Evolutionary conservation across 2,797 vertebrate genomes (phyloP).

Genomic region (Apodemus agrarius): DNA sequence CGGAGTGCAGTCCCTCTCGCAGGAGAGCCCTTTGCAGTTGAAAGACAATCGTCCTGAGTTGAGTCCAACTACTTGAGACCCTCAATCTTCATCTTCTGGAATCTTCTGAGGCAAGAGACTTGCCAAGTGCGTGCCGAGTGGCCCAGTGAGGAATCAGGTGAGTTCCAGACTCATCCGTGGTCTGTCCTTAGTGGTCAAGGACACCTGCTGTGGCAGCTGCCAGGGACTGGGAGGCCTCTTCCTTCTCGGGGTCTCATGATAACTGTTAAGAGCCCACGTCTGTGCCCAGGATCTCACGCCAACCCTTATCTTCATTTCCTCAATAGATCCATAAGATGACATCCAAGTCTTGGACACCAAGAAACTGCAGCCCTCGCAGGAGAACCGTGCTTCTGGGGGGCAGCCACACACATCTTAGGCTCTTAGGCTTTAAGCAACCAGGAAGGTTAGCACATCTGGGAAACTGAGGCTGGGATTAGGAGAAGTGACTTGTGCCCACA

Average conservation of each 20-base stretch:
- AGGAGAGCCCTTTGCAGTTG: not conserved
- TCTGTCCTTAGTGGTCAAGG: not conserved
- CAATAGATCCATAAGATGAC: not conserved
- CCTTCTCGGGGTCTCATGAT: not conserved
- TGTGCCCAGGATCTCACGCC: rapidly evolving
- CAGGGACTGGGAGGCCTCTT: no score
- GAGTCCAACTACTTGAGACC: not conserved
- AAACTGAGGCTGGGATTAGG: not conserved
- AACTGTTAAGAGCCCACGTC: not conserved
- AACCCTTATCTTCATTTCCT: not conserved
- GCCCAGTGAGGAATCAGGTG: not conserved
- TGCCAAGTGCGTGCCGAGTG: not conserved
- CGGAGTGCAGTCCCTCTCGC: rapidly evolving
- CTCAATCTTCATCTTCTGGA: not conserved
- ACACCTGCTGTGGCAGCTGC: not conserved
- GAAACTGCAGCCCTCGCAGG: not conserved
- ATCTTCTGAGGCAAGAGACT: not conserved
- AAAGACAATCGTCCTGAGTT: not conserved
- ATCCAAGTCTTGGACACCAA: not conserved
- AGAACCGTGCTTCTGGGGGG: rapidly evolving
- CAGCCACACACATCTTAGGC: rapidly evolving
- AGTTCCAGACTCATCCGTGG: not conserved
- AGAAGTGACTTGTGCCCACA: not conserved
- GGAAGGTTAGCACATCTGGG: not conserved
- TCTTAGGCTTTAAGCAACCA: not conserved